phyloP scores from a whole-genome alignment of 1,140 invertebrate species.

The Camponotus floridanus region DNA sequence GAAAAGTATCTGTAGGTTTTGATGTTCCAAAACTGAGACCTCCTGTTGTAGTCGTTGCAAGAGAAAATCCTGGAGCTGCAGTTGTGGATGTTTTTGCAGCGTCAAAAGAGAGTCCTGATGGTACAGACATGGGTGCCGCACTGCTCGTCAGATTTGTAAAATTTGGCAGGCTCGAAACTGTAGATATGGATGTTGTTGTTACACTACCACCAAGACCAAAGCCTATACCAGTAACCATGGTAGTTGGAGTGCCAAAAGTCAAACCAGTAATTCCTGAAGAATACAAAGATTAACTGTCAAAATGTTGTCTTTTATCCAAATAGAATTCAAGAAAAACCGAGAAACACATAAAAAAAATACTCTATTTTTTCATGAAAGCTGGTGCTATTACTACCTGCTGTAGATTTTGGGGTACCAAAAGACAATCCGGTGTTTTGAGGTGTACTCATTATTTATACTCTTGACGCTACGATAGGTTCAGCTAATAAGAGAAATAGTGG shows the following conservation, averaged over 20 bases:
- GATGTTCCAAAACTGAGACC: constrained; percentile 58
- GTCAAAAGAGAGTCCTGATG: constrained; percentile 8
- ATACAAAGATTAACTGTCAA: background rate
- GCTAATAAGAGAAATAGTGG: no score
- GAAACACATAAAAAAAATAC: no score
- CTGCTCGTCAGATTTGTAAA: constrained; percentile 41
- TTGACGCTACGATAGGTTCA: background rate
- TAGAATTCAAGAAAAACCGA: background rate
- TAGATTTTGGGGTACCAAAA: constrained; percentile 60
- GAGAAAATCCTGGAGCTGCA: constrained; percentile 74
- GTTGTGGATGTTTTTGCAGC: constrained; percentile 69
- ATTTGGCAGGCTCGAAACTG: constrained; percentile 13
- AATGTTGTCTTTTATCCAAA: background rate
- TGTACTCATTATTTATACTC: constrained; percentile 29
- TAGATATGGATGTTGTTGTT: constrained; percentile 52
- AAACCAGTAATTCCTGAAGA: constrained; percentile 23
- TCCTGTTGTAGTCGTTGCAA: constrained; percentile 60
- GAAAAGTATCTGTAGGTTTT: constrained; percentile 53
- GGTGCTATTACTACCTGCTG: background rate
- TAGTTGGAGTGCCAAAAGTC: constrained; percentile 60
- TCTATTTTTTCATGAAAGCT: background rate
- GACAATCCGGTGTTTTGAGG: constrained; percentile 62
- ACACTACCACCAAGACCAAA: constrained; percentile 73
- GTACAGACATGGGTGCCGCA: no score
- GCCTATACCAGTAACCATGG: constrained; percentile 74